Conservation (phyloP, 2,113 vertebrate species). For the Psilopsiagon aymara region DNA sequence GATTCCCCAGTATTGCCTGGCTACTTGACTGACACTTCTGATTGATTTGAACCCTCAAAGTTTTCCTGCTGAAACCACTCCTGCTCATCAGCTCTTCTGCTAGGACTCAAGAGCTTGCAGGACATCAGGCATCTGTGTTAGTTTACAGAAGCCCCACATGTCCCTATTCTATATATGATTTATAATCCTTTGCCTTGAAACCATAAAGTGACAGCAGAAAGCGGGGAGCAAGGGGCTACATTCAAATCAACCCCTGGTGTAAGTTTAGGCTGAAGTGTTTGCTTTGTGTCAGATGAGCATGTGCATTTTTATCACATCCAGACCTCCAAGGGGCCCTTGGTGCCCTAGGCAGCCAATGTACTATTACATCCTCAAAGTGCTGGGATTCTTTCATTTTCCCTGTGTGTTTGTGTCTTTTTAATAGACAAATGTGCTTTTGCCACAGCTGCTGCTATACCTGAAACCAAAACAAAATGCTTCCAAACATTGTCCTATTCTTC, state of each 20-base stretch:
- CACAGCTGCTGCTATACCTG: neutral
- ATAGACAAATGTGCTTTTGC: neutral
- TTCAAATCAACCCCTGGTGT: neutral
- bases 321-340: neutral
- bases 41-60: slow-evolving; percentile 66
- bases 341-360: neutral
- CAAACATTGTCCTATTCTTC: neutral
- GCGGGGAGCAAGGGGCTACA: neutral
- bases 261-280: neutral
- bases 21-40: slow-evolving; percentile 69
- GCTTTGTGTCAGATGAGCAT: neutral
- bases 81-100: slow-evolving; percentile 5
- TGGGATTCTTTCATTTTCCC: neutral
- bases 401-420: neutral
- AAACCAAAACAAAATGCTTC: neutral
- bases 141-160: neutral
- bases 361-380: neutral
- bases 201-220: neutral
- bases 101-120: neutral
- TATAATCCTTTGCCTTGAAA: neutral
- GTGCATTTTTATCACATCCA: neutral
- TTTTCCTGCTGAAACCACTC: neutral
- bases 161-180: neutral
- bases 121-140: neutral
- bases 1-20: slow-evolving; percentile 66